Conservation (phyloP, 2,888 invertebrate genomes). For the Podabrus alpinus region DNA sequence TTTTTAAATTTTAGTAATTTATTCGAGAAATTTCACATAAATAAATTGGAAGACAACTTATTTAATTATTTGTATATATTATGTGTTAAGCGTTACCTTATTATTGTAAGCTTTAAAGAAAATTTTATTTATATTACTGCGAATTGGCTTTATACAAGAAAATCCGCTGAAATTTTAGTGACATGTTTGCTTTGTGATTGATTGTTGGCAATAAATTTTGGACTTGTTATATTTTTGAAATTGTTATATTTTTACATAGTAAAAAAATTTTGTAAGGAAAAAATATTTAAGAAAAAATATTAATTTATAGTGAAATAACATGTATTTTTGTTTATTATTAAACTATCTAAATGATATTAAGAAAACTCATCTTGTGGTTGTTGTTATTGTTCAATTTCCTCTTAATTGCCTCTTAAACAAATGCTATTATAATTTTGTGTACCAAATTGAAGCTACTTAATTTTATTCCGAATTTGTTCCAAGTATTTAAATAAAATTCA, state of each 20-base stretch:
- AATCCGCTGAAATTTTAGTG: not conserved
- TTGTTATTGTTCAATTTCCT: not conserved
- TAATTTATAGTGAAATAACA: not conserved
- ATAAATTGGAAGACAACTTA: not conserved
- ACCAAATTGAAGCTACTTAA: not conserved
- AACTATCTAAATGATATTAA: not conserved
- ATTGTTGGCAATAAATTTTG: not conserved
- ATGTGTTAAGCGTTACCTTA: not conserved
- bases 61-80: not conserved
- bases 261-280: not conserved
- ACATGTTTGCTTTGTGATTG: not conserved
- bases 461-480: too few species aligned
- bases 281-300: not conserved
- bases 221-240: not conserved
- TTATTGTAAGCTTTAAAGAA: not conserved
- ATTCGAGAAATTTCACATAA: not conserved
- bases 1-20: constrained; percentile 15
- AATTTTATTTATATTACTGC: not conserved
- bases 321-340: not conserved
- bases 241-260: not conserved
- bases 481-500: too few species aligned
- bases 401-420: too few species aligned
- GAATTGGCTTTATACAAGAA: not conserved
- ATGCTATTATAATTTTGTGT: not conserved
- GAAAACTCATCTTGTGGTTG: not conserved